These are phyloP conservation scores for Podotricha telesiphe DNA, from an alignment of 2,888 invertebrate genomes.

Conservation along the genomic window DNA sequence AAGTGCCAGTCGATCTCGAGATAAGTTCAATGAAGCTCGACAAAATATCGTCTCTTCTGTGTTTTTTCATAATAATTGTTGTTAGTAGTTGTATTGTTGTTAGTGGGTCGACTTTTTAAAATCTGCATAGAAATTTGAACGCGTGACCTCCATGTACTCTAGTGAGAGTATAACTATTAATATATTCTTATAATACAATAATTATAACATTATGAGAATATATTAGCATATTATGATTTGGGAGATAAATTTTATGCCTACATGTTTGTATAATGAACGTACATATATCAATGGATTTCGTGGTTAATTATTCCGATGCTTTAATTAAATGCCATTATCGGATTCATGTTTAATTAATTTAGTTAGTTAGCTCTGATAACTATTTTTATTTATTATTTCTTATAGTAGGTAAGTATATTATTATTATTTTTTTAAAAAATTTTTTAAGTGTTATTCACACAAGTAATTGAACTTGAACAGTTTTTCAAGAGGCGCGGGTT, in stretches of 20 bases:
- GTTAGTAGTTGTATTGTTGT: not conserved
- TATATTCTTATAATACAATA: no score
- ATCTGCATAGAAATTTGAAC: not conserved
- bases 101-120: not conserved
- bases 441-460: no score
- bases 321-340: not conserved
- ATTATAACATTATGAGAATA: not conserved
- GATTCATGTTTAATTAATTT: not conserved
- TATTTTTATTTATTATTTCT: not conserved
- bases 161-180: no score
- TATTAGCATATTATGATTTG: not conserved
- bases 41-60: not conserved
- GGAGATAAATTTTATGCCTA: not conserved
- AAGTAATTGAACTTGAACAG: no score
- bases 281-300: not conserved
- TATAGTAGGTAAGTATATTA: no score
- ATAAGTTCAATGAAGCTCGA: no score
- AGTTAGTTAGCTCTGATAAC: not conserved
- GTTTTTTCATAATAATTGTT: not conserved
- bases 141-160: slow-evolving; percentile 1
- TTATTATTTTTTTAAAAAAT: no score
- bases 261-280: not conserved
- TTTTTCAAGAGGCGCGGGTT: no score
- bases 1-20: not conserved
- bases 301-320: not conserved